Conservation (phyloP, 1,140 invertebrate genomes). For the Oncopeltus fasciatus region DNA sequence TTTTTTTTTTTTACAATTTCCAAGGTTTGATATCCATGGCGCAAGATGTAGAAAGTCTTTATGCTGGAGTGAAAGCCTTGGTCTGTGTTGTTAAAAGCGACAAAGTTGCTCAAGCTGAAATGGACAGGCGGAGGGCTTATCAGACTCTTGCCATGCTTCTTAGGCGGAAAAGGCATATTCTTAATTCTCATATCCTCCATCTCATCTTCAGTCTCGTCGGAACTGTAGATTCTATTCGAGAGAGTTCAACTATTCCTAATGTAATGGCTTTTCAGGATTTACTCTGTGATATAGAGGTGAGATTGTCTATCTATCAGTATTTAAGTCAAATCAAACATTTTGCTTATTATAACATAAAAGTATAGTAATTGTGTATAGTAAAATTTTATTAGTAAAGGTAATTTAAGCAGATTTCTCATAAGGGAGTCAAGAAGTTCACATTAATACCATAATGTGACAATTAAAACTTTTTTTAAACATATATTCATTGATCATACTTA, state of each 20-base stretch:
- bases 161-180: slow-evolving; percentile 74
- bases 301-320: too few relatives aligned
- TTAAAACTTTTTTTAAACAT: too few relatives aligned
- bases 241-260: slow-evolving; percentile 82
- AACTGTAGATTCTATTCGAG: slow-evolving; percentile 76
- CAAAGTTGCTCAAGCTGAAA: slow-evolving; percentile 66
- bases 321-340: too few relatives aligned
- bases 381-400: too few relatives aligned
- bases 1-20: too few relatives aligned
- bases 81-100: slow-evolving; percentile 94
- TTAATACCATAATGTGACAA: too few relatives aligned
- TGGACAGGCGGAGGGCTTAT: slow-evolving; percentile 70
- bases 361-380: too few relatives aligned
- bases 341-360: too few relatives aligned
- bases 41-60: slow-evolving; percentile 89
- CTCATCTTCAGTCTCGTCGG: slow-evolving; percentile 88
- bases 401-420: too few relatives aligned
- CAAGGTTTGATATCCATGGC: slow-evolving; percentile 86
- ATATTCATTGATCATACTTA: too few relatives aligned
- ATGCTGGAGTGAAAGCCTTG: slow-evolving; percentile 92
- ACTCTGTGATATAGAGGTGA: slow-evolving; percentile 81
- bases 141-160: slow-evolving; percentile 90
- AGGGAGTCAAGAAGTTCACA: too few relatives aligned
- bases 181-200: slow-evolving; percentile 95
- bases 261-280: slow-evolving; percentile 86